Percentiles rank a stretch among this genome's conserved stretches.
Evolutionary conservation across 2,113 vertebrate species (phyloP).

Genomic region (Archilochus colubris): DNA sequence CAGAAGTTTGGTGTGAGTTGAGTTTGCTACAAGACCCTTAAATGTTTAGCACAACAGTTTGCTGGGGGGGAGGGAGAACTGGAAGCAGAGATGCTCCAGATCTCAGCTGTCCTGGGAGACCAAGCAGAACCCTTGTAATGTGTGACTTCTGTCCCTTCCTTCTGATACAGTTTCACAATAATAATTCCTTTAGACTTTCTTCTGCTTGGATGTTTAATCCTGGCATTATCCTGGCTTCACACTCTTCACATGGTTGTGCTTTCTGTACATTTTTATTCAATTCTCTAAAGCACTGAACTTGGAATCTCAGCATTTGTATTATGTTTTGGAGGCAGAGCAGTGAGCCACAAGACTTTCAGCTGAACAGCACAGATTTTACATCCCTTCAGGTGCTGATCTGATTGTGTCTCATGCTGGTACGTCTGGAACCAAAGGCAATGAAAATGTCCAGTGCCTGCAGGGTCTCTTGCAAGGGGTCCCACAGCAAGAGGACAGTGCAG

Average conservation of each 20-base stretch:
- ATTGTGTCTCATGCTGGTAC: rapidly evolving
- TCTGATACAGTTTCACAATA: background rate
- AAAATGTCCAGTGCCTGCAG: background rate
- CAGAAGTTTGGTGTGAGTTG: background rate
- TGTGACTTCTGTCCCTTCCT: background rate
- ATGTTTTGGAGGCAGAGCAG: background rate
- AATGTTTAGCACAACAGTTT: background rate
- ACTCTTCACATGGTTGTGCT: background rate
- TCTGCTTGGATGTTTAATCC: background rate
- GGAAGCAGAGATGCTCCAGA: background rate
- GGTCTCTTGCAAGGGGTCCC: background rate
- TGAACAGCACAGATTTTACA: rapidly evolving
- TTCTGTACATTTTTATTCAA: background rate
- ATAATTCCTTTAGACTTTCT: background rate
- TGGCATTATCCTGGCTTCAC: background rate
- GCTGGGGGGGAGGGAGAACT: background rate
- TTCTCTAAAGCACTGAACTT: background rate
- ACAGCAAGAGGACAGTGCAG: background rate
- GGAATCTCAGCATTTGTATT: background rate
- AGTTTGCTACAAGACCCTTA: background rate
- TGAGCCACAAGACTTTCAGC: background rate
- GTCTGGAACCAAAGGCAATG: background rate
- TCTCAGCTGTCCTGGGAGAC: background rate
- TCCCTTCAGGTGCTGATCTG: background rate
- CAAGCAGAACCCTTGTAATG: background rate